Conservation (phyloP, 1,140 invertebrate species). For the Anastrepha ludens region DNA sequence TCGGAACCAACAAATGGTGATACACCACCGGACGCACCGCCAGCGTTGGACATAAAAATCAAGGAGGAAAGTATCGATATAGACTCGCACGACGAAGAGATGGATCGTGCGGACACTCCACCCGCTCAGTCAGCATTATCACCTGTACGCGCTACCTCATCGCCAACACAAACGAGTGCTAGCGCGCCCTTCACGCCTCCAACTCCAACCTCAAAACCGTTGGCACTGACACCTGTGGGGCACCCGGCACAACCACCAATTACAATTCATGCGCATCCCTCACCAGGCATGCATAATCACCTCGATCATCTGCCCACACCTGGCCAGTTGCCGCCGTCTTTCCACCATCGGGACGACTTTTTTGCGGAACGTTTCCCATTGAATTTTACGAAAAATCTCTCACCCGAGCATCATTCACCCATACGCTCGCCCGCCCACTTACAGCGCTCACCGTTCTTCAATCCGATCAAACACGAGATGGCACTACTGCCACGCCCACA, state of each 20-base stretch:
- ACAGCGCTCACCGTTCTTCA: conserved; percentile 72
- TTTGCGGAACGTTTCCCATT: conserved; percentile 72
- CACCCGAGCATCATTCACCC: conserved; percentile 76
- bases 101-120: neutral
- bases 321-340: conserved; percentile 77
- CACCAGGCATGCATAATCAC: conserved; percentile 76
- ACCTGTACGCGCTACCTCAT: neutral
- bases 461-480: conserved; percentile 74
- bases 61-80: conserved; percentile 68
- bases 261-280: conserved; percentile 72
- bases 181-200: conserved; percentile 35
- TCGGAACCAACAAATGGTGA: neutral
- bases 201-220: conserved; percentile 52
- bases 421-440: conserved; percentile 80
- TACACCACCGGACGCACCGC: conserved; percentile 58
- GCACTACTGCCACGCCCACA: conserved; percentile 90
- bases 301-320: conserved; percentile 75
- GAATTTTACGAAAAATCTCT: conserved; percentile 68
- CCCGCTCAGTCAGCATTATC: conserved; percentile 22
- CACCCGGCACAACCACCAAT: conserved; percentile 69
- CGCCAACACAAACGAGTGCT: neutral
- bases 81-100: conserved; percentile 55
- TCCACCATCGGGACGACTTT: conserved; percentile 77
- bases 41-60: conserved; percentile 66
- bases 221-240: conserved; percentile 64